Evolutionary conservation across 2,113 vertebrate genomes (phyloP), one percentile per base, ranked within the genome.

Genomic region (Piaya cayana): DNA sequence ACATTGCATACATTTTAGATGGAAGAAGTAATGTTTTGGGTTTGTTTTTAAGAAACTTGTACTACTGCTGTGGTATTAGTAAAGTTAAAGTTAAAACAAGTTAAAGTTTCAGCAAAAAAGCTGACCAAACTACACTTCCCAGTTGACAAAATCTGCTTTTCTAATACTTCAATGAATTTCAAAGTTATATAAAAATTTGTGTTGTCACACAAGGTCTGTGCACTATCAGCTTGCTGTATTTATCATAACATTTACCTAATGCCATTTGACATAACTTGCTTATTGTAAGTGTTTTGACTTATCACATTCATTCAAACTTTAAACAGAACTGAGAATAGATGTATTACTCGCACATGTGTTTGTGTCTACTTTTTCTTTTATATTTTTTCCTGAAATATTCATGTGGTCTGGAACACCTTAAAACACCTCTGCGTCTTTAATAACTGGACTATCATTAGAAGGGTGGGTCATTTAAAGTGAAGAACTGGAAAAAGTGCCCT

Each of bases 321-420:
- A 39, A 49, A 49, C 8, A 93, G 47, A 71, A 56, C 5, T 72
- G 37, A 72, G 30, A 79, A 47, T 32, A 89, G 16, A 52, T 25
- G 12, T n/a, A n/a, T n/a, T n/a, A n/a, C n/a, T n/a, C n/a, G 36
- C 21, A 30, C 34, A 9, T 68, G 15, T 55, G 18, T 76, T 71
- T 64, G 23, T 58, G 26, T 39, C 39, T 30, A 43, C 26, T 92
- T 88, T 88, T 63, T 60, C 23, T 52, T 95, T 64, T 74, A 5
- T 62, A 8, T 92, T 52, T 43, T 75, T 53, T n/a, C 86, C 96
- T 39, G 62, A 93, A 96, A 76, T 55, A 86, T 82, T 84, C 6
- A 37, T 3, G 5, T 6, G 8, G 1, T 78, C 21, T 90, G 32
- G 45, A 69, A 75, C 5, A 68, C 14, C 34, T 85, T 64, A 56